Conservation (phyloP, 2,888 invertebrate species). For the Kuschelorhynchus macadamiae region DNA sequence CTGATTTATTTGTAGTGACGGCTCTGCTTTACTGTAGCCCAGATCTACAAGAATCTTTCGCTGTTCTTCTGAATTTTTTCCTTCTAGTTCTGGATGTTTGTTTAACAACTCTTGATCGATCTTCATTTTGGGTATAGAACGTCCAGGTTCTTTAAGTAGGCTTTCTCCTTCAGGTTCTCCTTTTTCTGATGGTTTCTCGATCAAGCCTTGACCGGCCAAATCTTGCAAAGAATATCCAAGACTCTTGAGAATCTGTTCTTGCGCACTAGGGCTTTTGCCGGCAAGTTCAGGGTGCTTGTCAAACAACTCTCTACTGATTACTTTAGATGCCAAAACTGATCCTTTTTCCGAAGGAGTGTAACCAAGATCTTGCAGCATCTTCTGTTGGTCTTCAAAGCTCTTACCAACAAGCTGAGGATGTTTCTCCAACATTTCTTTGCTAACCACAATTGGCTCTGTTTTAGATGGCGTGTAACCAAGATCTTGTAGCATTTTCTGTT, state of each 20-base stretch:
- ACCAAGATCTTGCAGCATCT: constrained; percentile 16
- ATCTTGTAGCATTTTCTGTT: no score
- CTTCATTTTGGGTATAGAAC: not conserved
- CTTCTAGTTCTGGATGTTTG: constrained; percentile 34
- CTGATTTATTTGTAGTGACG: not conserved
- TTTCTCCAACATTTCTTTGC: constrained; percentile 27
- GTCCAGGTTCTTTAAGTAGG: constrained; percentile 1
- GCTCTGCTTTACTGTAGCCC: not conserved
- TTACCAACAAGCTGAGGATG: constrained; percentile 38
- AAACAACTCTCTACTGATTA: constrained; percentile 6
- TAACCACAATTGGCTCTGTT: no score
- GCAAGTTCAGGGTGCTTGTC: constrained; percentile 32
- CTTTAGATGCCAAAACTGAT: not conserved
- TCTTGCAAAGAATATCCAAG: not conserved
- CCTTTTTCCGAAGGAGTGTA: constrained; percentile 17
- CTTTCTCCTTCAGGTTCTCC: constrained; percentile 12
- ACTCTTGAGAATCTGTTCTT: constrained; percentile 10
- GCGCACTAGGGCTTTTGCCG: constrained; percentile 16
- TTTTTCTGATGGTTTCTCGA: constrained; percentile 1
- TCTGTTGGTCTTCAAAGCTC: constrained; percentile 16
- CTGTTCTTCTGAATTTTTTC: constrained; percentile 13
- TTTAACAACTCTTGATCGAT: constrained; percentile 4
- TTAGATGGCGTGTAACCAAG: not conserved
- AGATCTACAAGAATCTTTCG: not conserved
- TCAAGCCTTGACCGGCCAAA: not conserved